phyloP scores from a whole-genome alignment of 1,140 invertebrate species.

The Zaprionus camerounensis region DNA sequence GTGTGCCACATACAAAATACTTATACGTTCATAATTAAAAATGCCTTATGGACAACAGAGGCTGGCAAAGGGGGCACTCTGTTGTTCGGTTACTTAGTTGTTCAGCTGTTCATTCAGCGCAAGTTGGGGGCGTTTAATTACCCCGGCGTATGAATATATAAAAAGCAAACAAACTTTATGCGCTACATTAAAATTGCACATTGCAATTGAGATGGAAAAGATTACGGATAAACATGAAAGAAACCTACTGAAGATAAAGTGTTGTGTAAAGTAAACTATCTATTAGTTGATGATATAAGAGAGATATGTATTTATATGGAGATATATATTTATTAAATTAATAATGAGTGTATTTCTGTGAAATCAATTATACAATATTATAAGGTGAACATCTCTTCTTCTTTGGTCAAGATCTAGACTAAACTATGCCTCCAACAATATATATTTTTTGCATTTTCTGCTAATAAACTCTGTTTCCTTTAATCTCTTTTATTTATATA shows the following conservation, averaged over 20 bases:
- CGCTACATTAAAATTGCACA: neutral
- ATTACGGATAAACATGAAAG: neutral
- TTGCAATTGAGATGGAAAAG: neutral
- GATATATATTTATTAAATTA: too few relatives aligned
- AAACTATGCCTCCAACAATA: too few relatives aligned
- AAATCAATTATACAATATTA: too few relatives aligned
- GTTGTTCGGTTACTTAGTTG: neutral
- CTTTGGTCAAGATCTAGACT: too few relatives aligned
- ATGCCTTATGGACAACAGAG: constrained; percentile 20
- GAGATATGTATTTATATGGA: too few relatives aligned
- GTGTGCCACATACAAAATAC: constrained; percentile 74
- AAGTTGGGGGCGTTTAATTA: constrained; percentile 49
- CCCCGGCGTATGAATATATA: neutral
- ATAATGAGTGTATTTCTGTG: too few relatives aligned
- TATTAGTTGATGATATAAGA: neutral
- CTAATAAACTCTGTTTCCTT: too few relatives aligned
- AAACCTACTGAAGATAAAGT: neutral
- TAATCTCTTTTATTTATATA: neutral
- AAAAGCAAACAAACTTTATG: neutral
- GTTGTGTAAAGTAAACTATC: neutral
- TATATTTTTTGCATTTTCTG: too few relatives aligned
- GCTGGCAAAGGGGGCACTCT: too few relatives aligned
- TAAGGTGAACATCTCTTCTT: too few relatives aligned
- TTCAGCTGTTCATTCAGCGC: neutral
- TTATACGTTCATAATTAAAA: constrained; percentile 64